Conservation (phyloP, 2,113 vertebrate species). For the Ailuropoda melanoleuca region DNA sequence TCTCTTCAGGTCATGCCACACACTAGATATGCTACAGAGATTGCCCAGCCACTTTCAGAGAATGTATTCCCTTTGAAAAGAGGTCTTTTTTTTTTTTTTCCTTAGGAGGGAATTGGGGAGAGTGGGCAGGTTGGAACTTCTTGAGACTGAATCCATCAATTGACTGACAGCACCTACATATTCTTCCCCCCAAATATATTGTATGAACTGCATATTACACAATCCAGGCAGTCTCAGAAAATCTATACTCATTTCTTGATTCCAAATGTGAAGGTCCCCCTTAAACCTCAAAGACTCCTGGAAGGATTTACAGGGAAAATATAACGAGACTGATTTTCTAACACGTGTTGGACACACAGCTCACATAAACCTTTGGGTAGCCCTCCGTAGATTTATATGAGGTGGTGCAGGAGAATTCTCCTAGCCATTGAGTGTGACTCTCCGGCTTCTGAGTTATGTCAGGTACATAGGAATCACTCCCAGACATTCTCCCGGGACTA, state of each 20-base stretch:
- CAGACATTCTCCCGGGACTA: slow-evolving; percentile 60
- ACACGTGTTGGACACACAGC: slow-evolving; percentile 72
- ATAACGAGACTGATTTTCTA: slow-evolving; percentile 74
- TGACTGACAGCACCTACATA: slow-evolving; percentile 51
- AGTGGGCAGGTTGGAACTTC: slow-evolving; percentile 3
- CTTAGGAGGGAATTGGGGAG: not conserved
- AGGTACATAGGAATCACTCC: slow-evolving; percentile 70
- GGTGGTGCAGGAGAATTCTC: slow-evolving; percentile 50
- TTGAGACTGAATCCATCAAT: slow-evolving; percentile 52
- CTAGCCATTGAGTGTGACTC: not conserved
- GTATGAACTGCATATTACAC: slow-evolving; percentile 61
- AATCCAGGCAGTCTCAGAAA: slow-evolving; percentile 66
- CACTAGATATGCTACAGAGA: not conserved
- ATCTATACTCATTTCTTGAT: slow-evolving; percentile 78
- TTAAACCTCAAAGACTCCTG: slow-evolving; percentile 65
- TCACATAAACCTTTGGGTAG: slow-evolving; percentile 71
- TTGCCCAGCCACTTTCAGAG: not conserved
- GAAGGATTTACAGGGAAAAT: slow-evolving; percentile 78
- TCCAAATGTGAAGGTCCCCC: slow-evolving; percentile 73
- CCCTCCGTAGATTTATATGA: slow-evolving; percentile 58
- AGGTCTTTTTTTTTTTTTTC: not conserved
- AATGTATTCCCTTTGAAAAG: not conserved
- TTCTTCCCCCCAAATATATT: slow-evolving; percentile 41
- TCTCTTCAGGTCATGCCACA: not conserved
- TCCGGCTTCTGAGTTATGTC: slow-evolving; percentile 74